phyloP scores from a whole-genome alignment of 2,888 invertebrate genomes.

The Agriopis marginaria region DNA sequence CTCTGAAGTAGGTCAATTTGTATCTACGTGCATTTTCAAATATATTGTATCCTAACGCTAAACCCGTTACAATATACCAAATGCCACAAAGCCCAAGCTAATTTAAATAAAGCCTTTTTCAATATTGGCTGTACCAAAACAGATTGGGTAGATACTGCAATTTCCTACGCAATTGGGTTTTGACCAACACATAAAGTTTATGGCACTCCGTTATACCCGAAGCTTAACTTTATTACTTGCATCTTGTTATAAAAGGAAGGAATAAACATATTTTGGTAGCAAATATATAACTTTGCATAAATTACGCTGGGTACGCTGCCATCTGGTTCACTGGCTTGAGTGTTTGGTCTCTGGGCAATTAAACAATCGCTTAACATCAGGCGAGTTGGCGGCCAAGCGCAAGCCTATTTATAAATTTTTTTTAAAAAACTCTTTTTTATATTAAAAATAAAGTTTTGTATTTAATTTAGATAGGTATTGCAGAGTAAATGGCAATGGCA shows the following conservation, averaged over 20 bases:
- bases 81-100: conserved; percentile 16
- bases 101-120: conserved; percentile 32
- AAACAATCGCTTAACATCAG: too few species aligned
- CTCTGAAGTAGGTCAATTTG: neutral
- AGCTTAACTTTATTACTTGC: conserved; percentile 33
- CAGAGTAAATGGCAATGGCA: too few species aligned
- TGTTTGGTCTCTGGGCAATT: too few species aligned
- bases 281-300: neutral
- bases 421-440: too few species aligned
- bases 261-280: conserved; percentile 8
- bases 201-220: conserved; percentile 15
- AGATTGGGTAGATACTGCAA: conserved; percentile 24
- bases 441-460: too few species aligned
- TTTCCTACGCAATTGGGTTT: conserved; percentile 35
- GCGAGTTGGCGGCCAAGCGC: too few species aligned
- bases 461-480: too few species aligned
- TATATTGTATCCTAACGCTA: conserved; percentile 10
- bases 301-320: too few species aligned
- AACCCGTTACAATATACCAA: conserved; percentile 22
- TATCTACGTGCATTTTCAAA: conserved; percentile 1
- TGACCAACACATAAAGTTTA: conserved; percentile 40
- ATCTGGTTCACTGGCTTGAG: too few species aligned
- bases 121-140: conserved; percentile 20
- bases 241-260: conserved; percentile 23
- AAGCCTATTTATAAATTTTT: too few species aligned